These are phyloP conservation scores for Tangara arthus DNA, from an alignment of 2,797 vertebrate genomes.

Conservation along the genomic window DNA sequence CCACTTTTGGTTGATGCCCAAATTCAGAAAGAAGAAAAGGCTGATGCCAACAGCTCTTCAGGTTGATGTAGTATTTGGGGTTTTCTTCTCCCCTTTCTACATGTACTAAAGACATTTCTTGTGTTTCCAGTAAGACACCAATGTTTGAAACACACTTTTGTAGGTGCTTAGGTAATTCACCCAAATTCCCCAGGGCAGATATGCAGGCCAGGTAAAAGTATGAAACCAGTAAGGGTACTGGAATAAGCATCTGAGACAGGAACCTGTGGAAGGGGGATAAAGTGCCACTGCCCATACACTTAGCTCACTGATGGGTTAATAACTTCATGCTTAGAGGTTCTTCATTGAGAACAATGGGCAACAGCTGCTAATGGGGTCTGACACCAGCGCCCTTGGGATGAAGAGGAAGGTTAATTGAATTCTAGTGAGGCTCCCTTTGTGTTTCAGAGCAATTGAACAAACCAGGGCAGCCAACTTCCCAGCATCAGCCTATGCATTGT, in stretches of 20 bases:
- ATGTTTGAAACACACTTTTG: background rate
- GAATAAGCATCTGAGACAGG: background rate
- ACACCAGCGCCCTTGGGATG: background rate
- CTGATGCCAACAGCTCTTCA: background rate
- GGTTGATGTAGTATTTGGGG: background rate
- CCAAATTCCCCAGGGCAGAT: background rate
- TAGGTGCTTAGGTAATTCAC: background rate
- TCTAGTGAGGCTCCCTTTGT: constrained; percentile 16
- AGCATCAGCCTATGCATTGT: background rate
- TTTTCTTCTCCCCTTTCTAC: background rate
- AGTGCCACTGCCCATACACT: background rate
- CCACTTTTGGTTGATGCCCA: background rate
- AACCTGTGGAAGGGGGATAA: background rate
- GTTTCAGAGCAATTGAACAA: background rate
- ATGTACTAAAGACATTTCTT: background rate
- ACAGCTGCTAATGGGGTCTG: background rate
- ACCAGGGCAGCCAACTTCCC: background rate
- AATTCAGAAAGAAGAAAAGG: background rate
- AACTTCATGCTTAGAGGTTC: background rate
- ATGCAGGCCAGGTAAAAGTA: background rate
- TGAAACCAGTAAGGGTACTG: background rate
- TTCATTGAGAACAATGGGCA: constrained; percentile 1
- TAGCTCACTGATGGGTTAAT: constrained; percentile 32
- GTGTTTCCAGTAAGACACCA: background rate
- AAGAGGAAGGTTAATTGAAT: constrained; percentile 40